Evolutionary conservation across 2,888 invertebrate genomes (phyloP).

Genomic region (Drosophila phalerata): DNA sequence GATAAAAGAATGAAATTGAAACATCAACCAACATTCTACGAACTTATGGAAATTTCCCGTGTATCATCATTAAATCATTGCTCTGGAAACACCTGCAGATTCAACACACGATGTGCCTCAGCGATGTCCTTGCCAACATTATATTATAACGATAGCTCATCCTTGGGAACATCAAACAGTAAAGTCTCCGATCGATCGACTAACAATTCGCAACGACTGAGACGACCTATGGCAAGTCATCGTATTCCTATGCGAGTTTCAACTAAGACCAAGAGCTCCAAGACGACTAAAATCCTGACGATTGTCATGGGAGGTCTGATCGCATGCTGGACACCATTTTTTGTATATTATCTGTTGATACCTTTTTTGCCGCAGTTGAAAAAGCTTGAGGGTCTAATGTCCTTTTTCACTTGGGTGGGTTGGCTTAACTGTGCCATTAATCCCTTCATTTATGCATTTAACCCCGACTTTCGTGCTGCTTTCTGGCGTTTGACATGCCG

Average conservation of each 20-base stretch:
- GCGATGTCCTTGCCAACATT: conserved; percentile 58
- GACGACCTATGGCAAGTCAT: conserved; percentile 57
- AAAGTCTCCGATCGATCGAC: conserved; percentile 31
- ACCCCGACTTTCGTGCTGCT: conserved; percentile 93
- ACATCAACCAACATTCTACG: conserved; percentile 83
- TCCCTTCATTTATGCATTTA: conserved; percentile 96
- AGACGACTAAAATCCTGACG: conserved; percentile 94
- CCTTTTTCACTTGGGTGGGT: conserved; percentile 93
- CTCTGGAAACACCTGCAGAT: conserved; percentile 79
- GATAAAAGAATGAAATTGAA: conserved; percentile 67
- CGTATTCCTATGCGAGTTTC: conserved; percentile 87
- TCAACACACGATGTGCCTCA: conserved; percentile 48
- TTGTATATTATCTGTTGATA: conserved; percentile 92
- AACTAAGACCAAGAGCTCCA: conserved; percentile 91
- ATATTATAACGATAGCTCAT: conserved; percentile 79
- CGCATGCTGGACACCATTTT: conserved; percentile 95
- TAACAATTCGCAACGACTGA: conserved; percentile 34
- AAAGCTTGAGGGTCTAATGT: conserved; percentile 89
- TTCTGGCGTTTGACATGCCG: conserved; percentile 92
- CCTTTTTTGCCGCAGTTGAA: conserved; percentile 90
- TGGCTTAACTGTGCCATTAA: conserved; percentile 96
- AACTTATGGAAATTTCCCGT: conserved; percentile 83
- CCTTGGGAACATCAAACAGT: conserved; percentile 49
- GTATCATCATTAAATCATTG: conserved; percentile 81
- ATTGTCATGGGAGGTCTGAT: conserved; percentile 96